Evolutionary conservation across 2,113 vertebrate species (phyloP), one percentile per base, ranked within the genome.

Genomic region (Microtus oregoni): DNA sequence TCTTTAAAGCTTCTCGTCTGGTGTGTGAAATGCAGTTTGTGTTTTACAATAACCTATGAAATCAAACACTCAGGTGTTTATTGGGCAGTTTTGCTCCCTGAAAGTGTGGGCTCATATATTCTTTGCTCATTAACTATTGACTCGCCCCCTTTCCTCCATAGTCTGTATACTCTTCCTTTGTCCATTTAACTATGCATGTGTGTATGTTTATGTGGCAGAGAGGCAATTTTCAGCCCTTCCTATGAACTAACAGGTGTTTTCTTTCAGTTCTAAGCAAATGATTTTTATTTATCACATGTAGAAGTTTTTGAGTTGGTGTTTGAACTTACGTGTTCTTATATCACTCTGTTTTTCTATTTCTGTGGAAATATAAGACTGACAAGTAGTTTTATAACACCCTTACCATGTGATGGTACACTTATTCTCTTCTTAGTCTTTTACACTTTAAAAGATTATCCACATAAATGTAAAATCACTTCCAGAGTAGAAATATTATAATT

Each of bases 361-460:
- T 82, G 7, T 94, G 30, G 61, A 81, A 95, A 91, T 73, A 86
- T 22, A 24, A 52, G 20, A 30, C 58, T 72, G 67, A 55, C 38
- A 63, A 70, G 32, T 35, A 55, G 14, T 24, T 94, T 93, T 79
- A 63, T 89, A 86, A 85, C 41, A 73, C 20, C 41, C 44, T 92
- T 89, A 72, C 9, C 68, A 35, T 88, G 32, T 94, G 38, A 52
- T 70, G 67, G 38, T 41, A 44, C 38, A 87, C 44, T 85, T 11
- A 63, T 77, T 83, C 10, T 67, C 14, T 79, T 95, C 58, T 44
- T 87, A 47, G n/a, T 90, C 30, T 14, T 68, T 82, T 88, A 68
- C 22, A 76, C 50, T 95, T 61, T 92, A 87, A 58, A 82, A 70
- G 83, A 83, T 77, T 11, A 77, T 94, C 50, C 35, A 94, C 28